Percentiles rank a stretch among this genome's conserved stretches.
Conservation (phyloP, 2,797 vertebrate genomes). For the Pteropus rufus region DNA sequence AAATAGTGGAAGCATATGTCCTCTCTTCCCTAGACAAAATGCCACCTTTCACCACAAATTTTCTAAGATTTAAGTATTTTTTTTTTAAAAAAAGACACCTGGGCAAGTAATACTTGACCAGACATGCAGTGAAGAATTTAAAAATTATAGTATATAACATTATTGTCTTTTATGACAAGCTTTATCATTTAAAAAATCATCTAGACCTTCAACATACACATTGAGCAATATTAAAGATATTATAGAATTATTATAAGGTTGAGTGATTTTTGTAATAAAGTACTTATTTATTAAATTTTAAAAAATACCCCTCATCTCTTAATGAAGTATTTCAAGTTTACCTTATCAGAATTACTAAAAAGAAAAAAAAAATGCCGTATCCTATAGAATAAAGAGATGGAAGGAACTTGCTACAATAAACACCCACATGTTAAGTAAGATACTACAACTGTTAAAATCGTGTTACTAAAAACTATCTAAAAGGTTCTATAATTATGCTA, state of each 20-base stretch:
- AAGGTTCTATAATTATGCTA: not conserved
- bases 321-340: conserved; percentile 41
- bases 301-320: not conserved
- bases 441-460: not conserved
- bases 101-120: not conserved
- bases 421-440: not conserved
- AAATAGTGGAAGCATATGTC: not conserved
- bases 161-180: not conserved
- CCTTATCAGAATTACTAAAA: conserved; percentile 5
- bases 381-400: not conserved
- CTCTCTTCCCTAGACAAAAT: not conserved
- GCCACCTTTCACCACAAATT: not conserved
- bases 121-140: not conserved
- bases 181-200: conserved; percentile 17
- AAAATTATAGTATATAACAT: not conserved
- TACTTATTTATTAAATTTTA: not conserved
- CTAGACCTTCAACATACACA: not conserved
- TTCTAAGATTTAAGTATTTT: conserved; percentile 29
- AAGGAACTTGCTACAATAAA: not conserved
- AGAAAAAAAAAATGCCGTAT: not conserved
- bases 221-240: not conserved
- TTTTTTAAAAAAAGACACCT: not conserved
- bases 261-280: conserved; percentile 5
- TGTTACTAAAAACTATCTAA: not conserved
- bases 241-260: not conserved